Evolutionary conservation across 2,797 vertebrate genomes (phyloP), one percentile per base, ranked within the genome.

Genomic region (Gephyroberyx darwinii): DNA sequence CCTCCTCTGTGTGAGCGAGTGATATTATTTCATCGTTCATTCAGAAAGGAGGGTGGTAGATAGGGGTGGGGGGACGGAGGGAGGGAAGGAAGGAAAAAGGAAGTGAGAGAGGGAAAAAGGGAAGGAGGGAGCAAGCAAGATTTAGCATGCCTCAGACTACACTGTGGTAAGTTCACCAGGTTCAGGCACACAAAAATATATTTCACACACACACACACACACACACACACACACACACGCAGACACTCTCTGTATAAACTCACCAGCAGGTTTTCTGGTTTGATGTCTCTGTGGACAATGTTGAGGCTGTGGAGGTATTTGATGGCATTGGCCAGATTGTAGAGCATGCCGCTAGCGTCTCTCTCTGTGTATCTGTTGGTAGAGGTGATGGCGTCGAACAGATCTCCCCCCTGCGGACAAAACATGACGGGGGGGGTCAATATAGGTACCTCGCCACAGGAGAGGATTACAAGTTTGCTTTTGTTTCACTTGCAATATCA

Each of bases 271-370:
- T 99, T 99, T 82, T 99, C 97, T 0, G 97, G 97, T 84, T 99
- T 99, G 92, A 99, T 99, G 94, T 99, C 98, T 56, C 98, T 95
- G 90, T 99, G 98, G 76, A 99, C 98, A 3, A 99, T 98, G 91
- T 99, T 98, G 88, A 98, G 93, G 91, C 95, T 96, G 86, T 99
- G 98, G 84, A 99, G 96, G 91, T 99, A 99, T 78, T 98, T 98
- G 92, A 99, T 98, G 83, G 98, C 98, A 1, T 95, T 98, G 89
- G 94, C 95, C 89, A 99, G 92, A 88, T 99, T 98, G 90, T 97
- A 97, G 70, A 99, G 95, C 98, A 99, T 99, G 31, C 96, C 96
- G n/a, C 96, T 98, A 86, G 97, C 98, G 20, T 98, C 97, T 13
- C 96, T 91, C 86, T 99, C 98, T 0, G 98, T 99, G 84, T 98